A percentile compares a stretch with the other conserved stretches of the same genome.
Conservation (phyloP, 2,888 invertebrate genomes). For the Coenonympha glycerion region DNA sequence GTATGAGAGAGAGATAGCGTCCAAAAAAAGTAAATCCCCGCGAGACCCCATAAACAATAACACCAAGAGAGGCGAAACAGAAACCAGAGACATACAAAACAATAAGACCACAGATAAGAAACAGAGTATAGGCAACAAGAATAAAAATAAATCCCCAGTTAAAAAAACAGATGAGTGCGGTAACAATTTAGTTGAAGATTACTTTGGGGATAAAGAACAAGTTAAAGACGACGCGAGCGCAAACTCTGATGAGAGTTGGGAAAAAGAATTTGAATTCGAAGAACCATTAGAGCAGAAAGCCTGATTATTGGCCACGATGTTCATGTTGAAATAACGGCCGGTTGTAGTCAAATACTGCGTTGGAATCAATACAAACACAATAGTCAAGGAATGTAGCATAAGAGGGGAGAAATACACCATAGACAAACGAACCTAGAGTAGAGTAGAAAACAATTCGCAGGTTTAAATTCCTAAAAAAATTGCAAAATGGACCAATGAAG, state of each 20-base stretch:
- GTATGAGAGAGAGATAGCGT: conserved; percentile 79
- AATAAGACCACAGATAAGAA: conserved; percentile 44
- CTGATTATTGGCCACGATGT: conserved; percentile 34
- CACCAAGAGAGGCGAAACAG: conserved; percentile 43
- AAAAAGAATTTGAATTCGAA: conserved; percentile 77
- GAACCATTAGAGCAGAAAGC: conserved; percentile 51
- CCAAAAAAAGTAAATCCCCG: conserved; percentile 50
- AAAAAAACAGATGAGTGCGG: conserved; percentile 67
- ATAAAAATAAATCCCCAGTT: conserved; percentile 53
- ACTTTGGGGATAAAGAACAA: conserved; percentile 64
- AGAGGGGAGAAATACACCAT: background rate
- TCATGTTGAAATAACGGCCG: background rate
- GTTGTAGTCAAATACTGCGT: background rate
- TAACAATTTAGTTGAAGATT: conserved; percentile 68
- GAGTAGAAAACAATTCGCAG: too few relatives aligned
- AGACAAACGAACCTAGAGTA: background rate
- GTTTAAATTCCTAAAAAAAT: too few relatives aligned
- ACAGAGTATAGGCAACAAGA: conserved; percentile 29
- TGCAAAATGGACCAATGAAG: too few relatives aligned
- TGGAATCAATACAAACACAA: background rate
- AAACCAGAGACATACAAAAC: conserved; percentile 37
- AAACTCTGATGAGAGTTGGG: conserved; percentile 77
- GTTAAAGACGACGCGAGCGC: conserved; percentile 67
- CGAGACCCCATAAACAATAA: conserved; percentile 46
- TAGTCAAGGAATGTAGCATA: background rate